phyloP scores from a whole-genome alignment of 64 coral and sea anemone species.

The Catalaphyllia jardinei region DNA sequence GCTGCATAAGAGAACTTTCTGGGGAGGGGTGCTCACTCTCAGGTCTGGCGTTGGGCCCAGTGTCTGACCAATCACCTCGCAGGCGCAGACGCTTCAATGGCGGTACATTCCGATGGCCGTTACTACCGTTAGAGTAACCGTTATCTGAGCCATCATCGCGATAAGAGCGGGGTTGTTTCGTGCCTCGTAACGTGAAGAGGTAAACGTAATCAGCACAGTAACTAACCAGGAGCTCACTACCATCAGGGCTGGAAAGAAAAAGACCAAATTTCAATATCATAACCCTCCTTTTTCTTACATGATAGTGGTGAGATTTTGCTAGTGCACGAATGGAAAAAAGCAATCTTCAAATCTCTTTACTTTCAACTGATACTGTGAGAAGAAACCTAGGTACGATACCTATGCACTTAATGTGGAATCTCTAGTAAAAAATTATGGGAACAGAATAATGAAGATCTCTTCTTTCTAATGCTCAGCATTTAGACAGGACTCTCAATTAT shows the following conservation, averaged over 20 bases:
- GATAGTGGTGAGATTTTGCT: not conserved
- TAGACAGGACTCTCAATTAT: too few species aligned
- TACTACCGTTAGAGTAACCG: slow-evolving; percentile 64
- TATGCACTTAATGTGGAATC: too few species aligned
- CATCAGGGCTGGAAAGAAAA: slow-evolving; percentile 73
- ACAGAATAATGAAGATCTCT: too few species aligned
- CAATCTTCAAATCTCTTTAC: too few species aligned
- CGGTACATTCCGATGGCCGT: slow-evolving; percentile 61
- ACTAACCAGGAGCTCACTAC: slow-evolving; percentile 86
- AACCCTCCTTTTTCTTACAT: not conserved
- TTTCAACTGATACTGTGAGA: too few species aligned
- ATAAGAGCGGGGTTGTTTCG: slow-evolving; percentile 5
- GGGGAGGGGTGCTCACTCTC: slow-evolving; percentile 83
- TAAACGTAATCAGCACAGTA: slow-evolving; percentile 97
- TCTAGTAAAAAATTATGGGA: too few species aligned
- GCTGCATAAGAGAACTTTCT: slow-evolving; percentile 84
- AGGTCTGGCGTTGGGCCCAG: slow-evolving; percentile 94
- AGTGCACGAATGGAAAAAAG: too few species aligned
- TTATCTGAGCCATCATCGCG: slow-evolving; percentile 40
- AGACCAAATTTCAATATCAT: not conserved
- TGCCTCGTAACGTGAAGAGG: slow-evolving; percentile 68
- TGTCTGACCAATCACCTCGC: slow-evolving; percentile 96
- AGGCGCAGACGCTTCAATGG: slow-evolving; percentile 87
- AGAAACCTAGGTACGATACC: too few species aligned
- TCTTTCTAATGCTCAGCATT: too few species aligned